Base-by-base conservation (phyloP, 1,140 invertebrate genomes). In the Atta cephalotes region DNA sequence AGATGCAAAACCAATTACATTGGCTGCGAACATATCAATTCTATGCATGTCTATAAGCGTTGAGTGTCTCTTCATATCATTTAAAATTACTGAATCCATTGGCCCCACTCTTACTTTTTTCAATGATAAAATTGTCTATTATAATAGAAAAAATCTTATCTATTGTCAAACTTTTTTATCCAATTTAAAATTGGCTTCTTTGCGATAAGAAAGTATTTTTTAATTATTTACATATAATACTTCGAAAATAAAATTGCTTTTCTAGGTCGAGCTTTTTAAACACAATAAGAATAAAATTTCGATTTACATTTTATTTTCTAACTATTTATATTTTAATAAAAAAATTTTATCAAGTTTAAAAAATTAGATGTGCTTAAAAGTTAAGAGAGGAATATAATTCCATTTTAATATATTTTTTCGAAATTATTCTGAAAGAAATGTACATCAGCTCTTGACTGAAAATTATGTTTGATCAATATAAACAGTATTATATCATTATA, bases 1-100 rank as follows among this genome's bases (percentile, higher is more conserved):
- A 81, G 45, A 49, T 80, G 77, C 45, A 68, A 80, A 80, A 68
- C 62, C 62, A 68, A 80, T 80, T 68, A 68, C 77, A 53, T 79
- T 39, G n/a, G 0, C n/a, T 16, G n/a, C n/a, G 18, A 80, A 53
- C 49, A 51, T 66, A 80, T 80, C 77, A 62, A 80, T 68, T 45
- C 49, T 39, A 28, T 66, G 49, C 14, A 60, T 45, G 16, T 77
- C 9, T 5, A 1, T 65, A 25, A 45, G 25, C 12, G 25, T 49
- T 49, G 14, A 45, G 16, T 65, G 39, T 6, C 18, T 28, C 62
- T 51, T n/a, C 45, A 31, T 18, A 51, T 68, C 60, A 6, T 79
- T 6, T 53, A 39, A 68, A 66, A 68, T 68, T 53, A 68, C 5
- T 79, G 62, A 16, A 35, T 18, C 10, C 18, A 16, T 63, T 51